Base-by-base conservation (phyloP, 2,797 vertebrate genomes). In the Ctenochaetus hawaiiensis region DNA sequence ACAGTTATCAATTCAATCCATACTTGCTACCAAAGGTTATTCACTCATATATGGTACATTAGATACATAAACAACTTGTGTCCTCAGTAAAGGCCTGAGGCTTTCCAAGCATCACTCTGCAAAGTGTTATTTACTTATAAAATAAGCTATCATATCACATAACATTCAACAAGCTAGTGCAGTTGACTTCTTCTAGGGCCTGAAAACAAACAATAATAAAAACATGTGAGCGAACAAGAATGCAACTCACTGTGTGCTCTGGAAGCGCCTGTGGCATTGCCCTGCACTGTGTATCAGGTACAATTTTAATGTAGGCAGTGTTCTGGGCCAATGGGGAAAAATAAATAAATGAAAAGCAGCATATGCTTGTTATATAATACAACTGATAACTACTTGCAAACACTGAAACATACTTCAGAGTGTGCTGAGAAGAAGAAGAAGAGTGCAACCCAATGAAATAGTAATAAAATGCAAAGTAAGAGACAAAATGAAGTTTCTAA, bases 61-160 rank as follows among this genome's bases (percentile, higher is more conserved):
- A 88, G 78, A 89, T 76, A 75, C 72, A 83, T 84, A 90, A 90
- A 89, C 82, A 84, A 82, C 72, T 77, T 84, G 57, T 80, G 72
- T 74, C 79, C 80, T 77, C 67, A 52, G 67, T 75, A 82, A 87
- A 75, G 57, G 63, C 86, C 74, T 1, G n/a, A 72, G 72, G 82
- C 81, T 22, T 63, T 75, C 45, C 16, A 75, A 56, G 65, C 45
- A 77, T 41, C 22, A 57, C 66, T 70, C 59, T 78, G 53, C 20
- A 82, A 79, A 84, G 82, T 75, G 79, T 74, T 86, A 72, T 77
- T 83, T 84, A 78, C 87, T 84, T 66, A 39, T 78, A 56, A 81
- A 84, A 84, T 53, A 71, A 72, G 58, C 69, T 58, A 77, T 87
- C 75, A 59, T 57, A 81, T 23, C 61, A 48, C 49, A 82, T 74